Evolutionary conservation across 2,888 invertebrate genomes (phyloP).

Genomic region (Sinohyriopsis cumingii): DNA sequence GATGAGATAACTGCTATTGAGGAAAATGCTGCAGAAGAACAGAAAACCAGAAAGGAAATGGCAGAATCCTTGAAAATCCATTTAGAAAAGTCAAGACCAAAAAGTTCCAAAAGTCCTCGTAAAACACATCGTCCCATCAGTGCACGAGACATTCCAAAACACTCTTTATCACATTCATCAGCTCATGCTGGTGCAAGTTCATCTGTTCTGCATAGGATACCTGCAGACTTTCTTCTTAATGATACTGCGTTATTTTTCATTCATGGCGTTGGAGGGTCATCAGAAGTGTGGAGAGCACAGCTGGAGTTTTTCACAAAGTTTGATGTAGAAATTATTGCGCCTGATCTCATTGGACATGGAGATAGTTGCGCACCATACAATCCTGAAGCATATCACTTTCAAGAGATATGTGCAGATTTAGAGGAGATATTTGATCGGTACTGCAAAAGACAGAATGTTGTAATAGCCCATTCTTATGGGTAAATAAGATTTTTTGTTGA

Average conservation of each 20-base stretch:
- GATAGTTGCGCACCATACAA: conserved; percentile 78
- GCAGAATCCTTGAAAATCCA: too few species aligned
- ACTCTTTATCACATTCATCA: conserved; percentile 11
- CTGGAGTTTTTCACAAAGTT: conserved; percentile 75
- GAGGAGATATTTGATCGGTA: conserved; percentile 78
- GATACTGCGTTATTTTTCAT: conserved; percentile 76
- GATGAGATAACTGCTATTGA: too few species aligned
- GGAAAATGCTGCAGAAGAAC: too few species aligned
- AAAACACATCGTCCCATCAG: conserved; percentile 36
- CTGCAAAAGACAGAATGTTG: conserved; percentile 76
- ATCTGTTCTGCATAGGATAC: conserved; percentile 11
- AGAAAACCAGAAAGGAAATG: too few species aligned
- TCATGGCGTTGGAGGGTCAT: conserved; percentile 80
- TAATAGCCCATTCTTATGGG: conserved; percentile 82
- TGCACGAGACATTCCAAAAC: conserved; percentile 19
- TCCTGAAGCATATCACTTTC: conserved; percentile 77
- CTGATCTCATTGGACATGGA: conserved; percentile 81
- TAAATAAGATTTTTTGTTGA: conserved; percentile 65
- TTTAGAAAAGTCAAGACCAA: not conserved
- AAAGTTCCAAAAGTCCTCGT: conserved; percentile 22
- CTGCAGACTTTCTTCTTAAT: conserved; percentile 25
- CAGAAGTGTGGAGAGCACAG: conserved; percentile 78
- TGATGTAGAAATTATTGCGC: conserved; percentile 79
- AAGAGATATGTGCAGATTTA: conserved; percentile 77
- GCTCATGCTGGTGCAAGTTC: conserved; percentile 16